phyloP scores from a whole-genome alignment of 2,888 invertebrate genomes.

The Mactromeris polynyma region DNA sequence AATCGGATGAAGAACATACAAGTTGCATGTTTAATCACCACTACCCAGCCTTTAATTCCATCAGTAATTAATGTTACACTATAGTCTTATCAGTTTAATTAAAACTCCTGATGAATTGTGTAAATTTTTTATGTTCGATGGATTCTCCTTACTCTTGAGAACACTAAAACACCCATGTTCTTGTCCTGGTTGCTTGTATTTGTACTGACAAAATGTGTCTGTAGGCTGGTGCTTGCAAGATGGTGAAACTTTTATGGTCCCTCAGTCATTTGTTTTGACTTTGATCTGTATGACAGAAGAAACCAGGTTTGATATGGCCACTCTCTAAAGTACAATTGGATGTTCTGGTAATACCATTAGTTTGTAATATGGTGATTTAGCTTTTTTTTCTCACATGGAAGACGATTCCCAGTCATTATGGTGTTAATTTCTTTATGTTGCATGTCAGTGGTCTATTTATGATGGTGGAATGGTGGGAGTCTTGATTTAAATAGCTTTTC shows the following conservation, averaged over 20 bases:
- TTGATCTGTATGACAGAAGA: background rate
- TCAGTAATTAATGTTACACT: conserved; percentile 9
- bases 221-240: background rate
- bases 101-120: conserved; percentile 13
- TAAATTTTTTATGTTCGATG: conserved; percentile 8
- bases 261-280: background rate
- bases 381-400: background rate
- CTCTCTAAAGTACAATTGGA: background rate
- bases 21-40: conserved; percentile 5
- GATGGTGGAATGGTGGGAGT: too few relatives aligned
- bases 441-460: too few relatives aligned
- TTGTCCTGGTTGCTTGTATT: background rate
- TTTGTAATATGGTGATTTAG: background rate
- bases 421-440: too few relatives aligned
- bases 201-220: background rate
- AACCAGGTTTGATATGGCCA: background rate
- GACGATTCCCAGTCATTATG: too few relatives aligned
- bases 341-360: background rate
- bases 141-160: background rate
- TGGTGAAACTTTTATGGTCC: background rate
- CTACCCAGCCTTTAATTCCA: conserved; percentile 5
- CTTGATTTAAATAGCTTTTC: too few relatives aligned
- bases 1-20: background rate
- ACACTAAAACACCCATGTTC: background rate
- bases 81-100: conserved; percentile 7